Conservation (phyloP, 2,113 vertebrate genomes). For the Rhinolophus sinicus region DNA sequence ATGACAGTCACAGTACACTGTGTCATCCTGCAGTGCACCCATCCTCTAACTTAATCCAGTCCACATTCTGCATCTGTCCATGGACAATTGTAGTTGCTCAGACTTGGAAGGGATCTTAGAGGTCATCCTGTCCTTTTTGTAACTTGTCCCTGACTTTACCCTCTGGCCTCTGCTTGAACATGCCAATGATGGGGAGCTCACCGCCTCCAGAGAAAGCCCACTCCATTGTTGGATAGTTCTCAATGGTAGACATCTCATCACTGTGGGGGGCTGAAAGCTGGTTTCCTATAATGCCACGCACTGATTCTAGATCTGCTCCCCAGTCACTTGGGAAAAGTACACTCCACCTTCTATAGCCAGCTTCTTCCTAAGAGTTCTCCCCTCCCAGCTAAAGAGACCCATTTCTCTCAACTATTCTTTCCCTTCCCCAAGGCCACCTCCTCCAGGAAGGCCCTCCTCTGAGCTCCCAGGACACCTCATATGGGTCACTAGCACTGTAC, state of each 20-base stretch:
- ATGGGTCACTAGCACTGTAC: not conserved
- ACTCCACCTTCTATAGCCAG: not conserved
- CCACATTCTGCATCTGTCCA: constrained; percentile 42
- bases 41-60: not conserved
- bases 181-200: not conserved
- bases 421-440: not conserved
- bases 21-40: not conserved
- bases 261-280: not conserved
- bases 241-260: not conserved
- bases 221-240: not conserved
- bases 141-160: not conserved
- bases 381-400: not conserved
- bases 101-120: constrained; percentile 62
- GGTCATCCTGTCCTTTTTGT: constrained; percentile 36
- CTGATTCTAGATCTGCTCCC: not conserved
- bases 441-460: not conserved
- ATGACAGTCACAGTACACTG: accelerated
- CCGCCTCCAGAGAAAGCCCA: not conserved
- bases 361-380: not conserved
- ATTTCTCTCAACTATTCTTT: not conserved
- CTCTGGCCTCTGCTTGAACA: not conserved
- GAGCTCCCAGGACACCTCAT: not conserved
- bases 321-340: not conserved
- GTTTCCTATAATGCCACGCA: not conserved
- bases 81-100: constrained; percentile 32